These are phyloP conservation scores for Pica pica DNA, from an alignment of 2,113 vertebrate genomes.

Conservation along the genomic window DNA sequence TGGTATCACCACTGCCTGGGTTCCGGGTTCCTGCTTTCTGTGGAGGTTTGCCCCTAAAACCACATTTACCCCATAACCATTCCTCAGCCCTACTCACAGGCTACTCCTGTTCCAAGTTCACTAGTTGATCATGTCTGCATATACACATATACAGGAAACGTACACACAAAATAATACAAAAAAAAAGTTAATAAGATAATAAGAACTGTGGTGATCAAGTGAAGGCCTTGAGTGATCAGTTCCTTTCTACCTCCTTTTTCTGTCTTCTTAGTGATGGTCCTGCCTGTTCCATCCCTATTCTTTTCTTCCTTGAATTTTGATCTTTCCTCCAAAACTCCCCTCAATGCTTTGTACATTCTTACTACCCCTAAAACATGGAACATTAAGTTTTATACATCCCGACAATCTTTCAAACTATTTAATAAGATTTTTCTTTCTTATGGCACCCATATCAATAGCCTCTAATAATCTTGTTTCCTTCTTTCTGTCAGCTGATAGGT, in stretches of 20 bases:
- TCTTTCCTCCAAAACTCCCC: not conserved
- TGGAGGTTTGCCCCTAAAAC: not conserved
- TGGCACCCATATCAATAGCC: accelerated
- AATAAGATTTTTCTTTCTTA: not conserved
- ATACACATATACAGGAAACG: not conserved
- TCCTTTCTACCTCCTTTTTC: not conserved
- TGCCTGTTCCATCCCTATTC: not conserved
- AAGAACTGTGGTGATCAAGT: not conserved
- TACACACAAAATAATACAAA: not conserved
- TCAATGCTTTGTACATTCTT: not conserved
- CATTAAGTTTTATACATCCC: not conserved
- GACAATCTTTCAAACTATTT: not conserved
- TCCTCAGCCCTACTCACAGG: not conserved
- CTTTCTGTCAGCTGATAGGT: not conserved
- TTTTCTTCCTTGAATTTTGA: not conserved
- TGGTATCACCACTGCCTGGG: not conserved
- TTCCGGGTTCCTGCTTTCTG: not conserved
- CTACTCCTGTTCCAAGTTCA: not conserved
- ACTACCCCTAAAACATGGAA: not conserved
- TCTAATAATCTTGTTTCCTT: not conserved
- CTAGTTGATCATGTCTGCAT: accelerated
- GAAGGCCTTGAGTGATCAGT: not conserved
- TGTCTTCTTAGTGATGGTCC: not conserved
- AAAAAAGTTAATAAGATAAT: not conserved
- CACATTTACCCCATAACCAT: not conserved